Conservation (phyloP, 2,113 vertebrate species). For the Pseudopipra pipra region DNA sequence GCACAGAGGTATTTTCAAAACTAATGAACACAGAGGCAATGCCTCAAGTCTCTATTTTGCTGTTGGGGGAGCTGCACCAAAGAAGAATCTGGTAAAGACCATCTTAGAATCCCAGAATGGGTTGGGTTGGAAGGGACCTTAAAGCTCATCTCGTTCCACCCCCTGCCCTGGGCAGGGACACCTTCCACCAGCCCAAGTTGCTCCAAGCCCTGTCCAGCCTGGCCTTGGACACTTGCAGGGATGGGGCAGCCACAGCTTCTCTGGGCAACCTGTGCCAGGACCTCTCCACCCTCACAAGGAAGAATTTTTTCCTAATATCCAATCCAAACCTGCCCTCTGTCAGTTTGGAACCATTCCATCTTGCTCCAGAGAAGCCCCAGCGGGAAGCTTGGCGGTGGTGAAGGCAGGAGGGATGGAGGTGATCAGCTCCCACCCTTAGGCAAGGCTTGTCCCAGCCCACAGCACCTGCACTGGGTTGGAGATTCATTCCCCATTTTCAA, state of each 20-base stretch:
- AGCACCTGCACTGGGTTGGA: background rate
- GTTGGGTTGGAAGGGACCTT: background rate
- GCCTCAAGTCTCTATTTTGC: background rate
- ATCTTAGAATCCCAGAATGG: background rate
- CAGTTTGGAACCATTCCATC: background rate
- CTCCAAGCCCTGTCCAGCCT: rapidly evolving
- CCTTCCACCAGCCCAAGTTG: rapidly evolving
- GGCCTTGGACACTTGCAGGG: background rate
- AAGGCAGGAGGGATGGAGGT: background rate
- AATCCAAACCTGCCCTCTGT: background rate
- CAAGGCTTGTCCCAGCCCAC: rapidly evolving
- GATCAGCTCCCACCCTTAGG: background rate
- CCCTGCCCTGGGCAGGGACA: background rate
- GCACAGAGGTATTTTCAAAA: background rate
- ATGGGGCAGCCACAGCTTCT: background rate
- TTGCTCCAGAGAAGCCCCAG: background rate
- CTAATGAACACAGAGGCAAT: background rate
- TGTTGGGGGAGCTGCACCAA: background rate
- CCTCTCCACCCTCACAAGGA: rapidly evolving
- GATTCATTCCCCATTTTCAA: background rate
- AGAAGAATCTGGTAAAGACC: background rate
- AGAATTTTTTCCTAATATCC: background rate
- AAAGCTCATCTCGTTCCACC: background rate
- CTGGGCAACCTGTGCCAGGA: background rate
- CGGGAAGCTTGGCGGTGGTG: background rate